A percentile compares a stretch with the other conserved stretches of the same genome.
Conservation (phyloP, 2,113 vertebrate species). For the Vimba vimba region DNA sequence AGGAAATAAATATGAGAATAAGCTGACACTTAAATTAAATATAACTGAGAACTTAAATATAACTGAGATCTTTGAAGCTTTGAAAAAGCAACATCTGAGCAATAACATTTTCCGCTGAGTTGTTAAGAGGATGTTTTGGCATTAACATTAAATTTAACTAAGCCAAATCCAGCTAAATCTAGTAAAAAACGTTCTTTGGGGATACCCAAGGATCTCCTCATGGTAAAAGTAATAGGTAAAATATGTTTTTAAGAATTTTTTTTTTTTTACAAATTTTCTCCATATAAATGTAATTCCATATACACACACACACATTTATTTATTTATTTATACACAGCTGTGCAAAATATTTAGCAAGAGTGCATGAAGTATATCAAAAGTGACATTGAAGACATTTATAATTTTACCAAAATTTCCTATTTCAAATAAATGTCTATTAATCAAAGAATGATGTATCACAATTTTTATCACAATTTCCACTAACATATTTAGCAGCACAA, state of each 20-base stretch:
- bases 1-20: not conserved
- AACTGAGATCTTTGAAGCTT: not conserved
- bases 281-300: no score
- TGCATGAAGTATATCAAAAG: not conserved
- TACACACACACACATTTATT: no score
- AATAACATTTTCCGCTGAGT: not conserved
- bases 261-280: no score
- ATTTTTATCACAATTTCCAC: no score
- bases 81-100: slow-evolving; percentile 15
- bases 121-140: slow-evolving; percentile 18
- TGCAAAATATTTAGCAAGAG: not conserved
- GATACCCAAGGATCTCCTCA: not conserved
- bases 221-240: not conserved
- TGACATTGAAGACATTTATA: not conserved
- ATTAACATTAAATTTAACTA: slow-evolving; percentile 10
- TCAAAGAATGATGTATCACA: not conserved
- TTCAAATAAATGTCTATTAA: not conserved
- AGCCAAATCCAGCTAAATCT: slow-evolving; percentile 29
- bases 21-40: slow-evolving; percentile 8
- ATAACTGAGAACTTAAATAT: not conserved
- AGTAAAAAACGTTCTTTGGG: not conserved
- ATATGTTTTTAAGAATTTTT: not conserved
- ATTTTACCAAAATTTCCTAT: not conserved
- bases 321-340: no score
- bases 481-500: no score